These are phyloP conservation scores for Polymixis flavicincta DNA, from an alignment of 2,888 invertebrate species.

Conservation along the genomic window DNA sequence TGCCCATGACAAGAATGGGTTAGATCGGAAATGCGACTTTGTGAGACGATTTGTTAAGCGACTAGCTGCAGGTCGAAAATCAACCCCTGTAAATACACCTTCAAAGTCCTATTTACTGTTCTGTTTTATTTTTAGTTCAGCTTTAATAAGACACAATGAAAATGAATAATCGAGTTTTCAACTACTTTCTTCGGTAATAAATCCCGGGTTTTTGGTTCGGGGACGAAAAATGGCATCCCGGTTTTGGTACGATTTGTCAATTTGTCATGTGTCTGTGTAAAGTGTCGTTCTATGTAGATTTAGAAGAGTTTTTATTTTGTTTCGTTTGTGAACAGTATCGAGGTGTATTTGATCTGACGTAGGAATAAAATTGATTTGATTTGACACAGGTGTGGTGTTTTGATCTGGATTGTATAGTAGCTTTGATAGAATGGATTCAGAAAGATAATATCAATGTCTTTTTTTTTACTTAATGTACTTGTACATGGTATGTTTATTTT, in stretches of 20 bases:
- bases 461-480: too few species aligned
- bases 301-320: conserved; percentile 51
- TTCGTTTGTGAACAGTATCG: conserved; percentile 36
- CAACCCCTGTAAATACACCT: not conserved
- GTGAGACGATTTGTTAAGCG: not conserved
- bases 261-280: conserved; percentile 55
- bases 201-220: conserved; percentile 41
- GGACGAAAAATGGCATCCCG: conserved; percentile 35
- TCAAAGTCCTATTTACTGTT: conserved; percentile 36
- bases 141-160: conserved; percentile 61
- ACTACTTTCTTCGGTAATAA: conserved; percentile 53
- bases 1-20: too few species aligned
- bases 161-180: conserved; percentile 65
- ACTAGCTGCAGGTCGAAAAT: not conserved
- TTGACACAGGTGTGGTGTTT: conserved; percentile 13
- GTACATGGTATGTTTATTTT: too few species aligned
- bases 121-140: conserved; percentile 48
- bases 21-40: conserved; percentile 8
- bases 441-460: not conserved
- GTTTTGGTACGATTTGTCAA: conserved; percentile 48
- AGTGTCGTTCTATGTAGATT: conserved; percentile 59
- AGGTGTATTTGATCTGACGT: conserved; percentile 13
- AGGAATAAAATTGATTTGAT: conserved; percentile 27
- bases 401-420: not conserved
- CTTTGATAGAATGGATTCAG: not conserved